Evolutionary conservation across 2,888 invertebrate species (phyloP).

Genomic region (Leucoma salicis): DNA sequence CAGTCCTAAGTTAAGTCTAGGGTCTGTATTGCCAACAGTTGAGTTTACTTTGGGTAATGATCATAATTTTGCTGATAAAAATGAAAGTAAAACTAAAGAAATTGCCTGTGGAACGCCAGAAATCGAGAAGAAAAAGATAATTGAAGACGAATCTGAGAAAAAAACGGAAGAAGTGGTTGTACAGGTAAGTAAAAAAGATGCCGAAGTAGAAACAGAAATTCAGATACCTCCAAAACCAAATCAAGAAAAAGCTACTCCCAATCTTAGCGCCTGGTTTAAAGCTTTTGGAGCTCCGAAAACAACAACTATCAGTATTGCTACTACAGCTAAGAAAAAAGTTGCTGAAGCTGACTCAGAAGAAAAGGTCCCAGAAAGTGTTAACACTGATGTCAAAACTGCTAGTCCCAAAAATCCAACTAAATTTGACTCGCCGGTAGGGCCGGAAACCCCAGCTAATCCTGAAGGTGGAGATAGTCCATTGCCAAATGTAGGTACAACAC

Average conservation of each 20-base stretch:
- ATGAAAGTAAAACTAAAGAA: constrained; percentile 35
- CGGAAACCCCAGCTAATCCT: constrained; percentile 57
- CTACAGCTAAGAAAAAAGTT: constrained; percentile 80
- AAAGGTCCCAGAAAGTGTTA: constrained; percentile 52
- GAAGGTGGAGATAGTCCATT: constrained; percentile 73
- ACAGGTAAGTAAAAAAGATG: constrained; percentile 60
- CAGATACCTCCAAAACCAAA: constrained; percentile 62
- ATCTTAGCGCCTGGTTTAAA: constrained; percentile 95
- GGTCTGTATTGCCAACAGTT: constrained; percentile 90
- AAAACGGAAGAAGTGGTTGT: constrained; percentile 42
- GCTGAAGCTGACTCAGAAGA: constrained; percentile 79
- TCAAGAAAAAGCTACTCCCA: constrained; percentile 89
- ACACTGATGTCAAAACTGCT: constrained; percentile 47
- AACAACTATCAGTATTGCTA: constrained; percentile 71
- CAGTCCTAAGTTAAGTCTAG: constrained; percentile 91
- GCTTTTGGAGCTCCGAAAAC: constrained; percentile 94
- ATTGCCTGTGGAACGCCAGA: constrained; percentile 32
- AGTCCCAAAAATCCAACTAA: constrained; percentile 60
- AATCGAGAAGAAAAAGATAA: constrained; percentile 31
- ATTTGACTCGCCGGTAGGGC: constrained; percentile 66
- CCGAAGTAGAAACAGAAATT: constrained; percentile 68
- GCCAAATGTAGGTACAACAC: constrained; percentile 52
- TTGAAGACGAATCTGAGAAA: constrained; percentile 33
- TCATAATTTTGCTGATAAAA: constrained; percentile 81
- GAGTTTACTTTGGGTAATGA: constrained; percentile 85